phyloP scores from a whole-genome alignment of 2,113 vertebrate species.

The Penelope pileata region DNA sequence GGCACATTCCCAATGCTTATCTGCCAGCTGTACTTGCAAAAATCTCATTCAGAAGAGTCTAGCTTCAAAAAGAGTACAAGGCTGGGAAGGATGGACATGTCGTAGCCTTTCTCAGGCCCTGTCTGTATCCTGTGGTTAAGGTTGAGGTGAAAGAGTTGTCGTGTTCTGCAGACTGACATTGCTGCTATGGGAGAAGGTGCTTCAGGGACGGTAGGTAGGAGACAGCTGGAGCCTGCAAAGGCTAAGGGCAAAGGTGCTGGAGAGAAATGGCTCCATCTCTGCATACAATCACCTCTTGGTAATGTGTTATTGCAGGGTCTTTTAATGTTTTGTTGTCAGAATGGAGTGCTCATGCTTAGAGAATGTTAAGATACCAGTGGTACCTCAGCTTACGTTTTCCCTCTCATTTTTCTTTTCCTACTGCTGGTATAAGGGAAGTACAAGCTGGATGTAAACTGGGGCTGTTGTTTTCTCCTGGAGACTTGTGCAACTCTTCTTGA shows the following conservation, averaged over 20 bases:
- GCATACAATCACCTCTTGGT: not conserved
- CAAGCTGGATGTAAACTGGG: not conserved
- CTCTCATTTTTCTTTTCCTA: not conserved
- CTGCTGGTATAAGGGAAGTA: not conserved
- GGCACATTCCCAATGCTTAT: not conserved
- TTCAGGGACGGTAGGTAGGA: not conserved
- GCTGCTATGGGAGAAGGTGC: not conserved
- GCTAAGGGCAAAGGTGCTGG: not conserved
- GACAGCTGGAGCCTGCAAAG: not conserved
- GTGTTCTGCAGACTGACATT: not conserved
- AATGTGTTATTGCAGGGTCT: not conserved
- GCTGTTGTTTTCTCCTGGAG: not conserved
- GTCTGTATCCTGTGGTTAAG: not conserved
- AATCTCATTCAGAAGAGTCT: not conserved
- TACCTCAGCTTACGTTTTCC: not conserved
- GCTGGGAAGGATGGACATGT: not conserved
- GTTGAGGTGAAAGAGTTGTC: not conserved
- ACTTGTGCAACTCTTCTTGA: not conserved
- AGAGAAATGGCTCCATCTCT: not conserved
- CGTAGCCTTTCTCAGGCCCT: not conserved
- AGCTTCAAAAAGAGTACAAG: not conserved
- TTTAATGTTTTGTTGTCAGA: not conserved
- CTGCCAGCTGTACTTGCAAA: not conserved
- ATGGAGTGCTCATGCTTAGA: not conserved
- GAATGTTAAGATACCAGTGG: not conserved